Conservation (phyloP, 2,113 vertebrate species). For the Gymnocephalus cernua region DNA sequence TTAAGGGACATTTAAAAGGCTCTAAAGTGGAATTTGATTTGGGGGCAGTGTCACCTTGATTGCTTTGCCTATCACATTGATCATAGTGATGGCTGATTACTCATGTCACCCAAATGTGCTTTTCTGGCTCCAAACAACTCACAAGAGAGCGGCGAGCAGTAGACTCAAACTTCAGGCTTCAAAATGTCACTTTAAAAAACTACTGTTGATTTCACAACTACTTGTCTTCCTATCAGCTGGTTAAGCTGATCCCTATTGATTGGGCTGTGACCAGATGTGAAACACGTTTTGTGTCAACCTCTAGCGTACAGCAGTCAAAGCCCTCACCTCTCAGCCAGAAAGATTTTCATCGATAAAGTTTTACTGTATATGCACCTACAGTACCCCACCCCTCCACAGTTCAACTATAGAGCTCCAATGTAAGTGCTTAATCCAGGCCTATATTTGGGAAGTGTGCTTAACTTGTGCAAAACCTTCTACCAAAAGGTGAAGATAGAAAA, state of each 20-base stretch:
- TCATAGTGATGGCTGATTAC: constrained; percentile 8
- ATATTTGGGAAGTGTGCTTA: background rate
- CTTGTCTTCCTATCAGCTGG: background rate
- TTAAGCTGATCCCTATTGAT: background rate
- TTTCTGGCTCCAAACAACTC: background rate
- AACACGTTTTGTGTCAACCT: background rate
- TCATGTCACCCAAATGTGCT: background rate
- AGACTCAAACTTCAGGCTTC: background rate
- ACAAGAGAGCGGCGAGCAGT: background rate
- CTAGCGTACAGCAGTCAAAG: background rate
- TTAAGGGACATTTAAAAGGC: constrained; percentile 4
- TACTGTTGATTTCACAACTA: background rate
- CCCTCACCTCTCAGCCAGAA: background rate
- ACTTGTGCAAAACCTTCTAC: background rate
- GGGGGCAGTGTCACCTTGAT: constrained; percentile 9
- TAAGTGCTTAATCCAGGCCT: background rate
- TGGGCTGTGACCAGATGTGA: background rate
- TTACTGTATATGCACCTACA: background rate
- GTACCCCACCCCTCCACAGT: background rate
- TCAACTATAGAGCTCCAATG: background rate
- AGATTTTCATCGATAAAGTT: background rate
- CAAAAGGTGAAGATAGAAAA: background rate
- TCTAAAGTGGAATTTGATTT: constrained; percentile 29
- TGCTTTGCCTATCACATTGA: constrained; percentile 11
- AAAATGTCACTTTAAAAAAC: background rate